Evolutionary conservation across 2,797 vertebrate genomes (phyloP), one percentile per base, ranked within the genome.

Genomic region (Gastrophryne carolinensis): DNA sequence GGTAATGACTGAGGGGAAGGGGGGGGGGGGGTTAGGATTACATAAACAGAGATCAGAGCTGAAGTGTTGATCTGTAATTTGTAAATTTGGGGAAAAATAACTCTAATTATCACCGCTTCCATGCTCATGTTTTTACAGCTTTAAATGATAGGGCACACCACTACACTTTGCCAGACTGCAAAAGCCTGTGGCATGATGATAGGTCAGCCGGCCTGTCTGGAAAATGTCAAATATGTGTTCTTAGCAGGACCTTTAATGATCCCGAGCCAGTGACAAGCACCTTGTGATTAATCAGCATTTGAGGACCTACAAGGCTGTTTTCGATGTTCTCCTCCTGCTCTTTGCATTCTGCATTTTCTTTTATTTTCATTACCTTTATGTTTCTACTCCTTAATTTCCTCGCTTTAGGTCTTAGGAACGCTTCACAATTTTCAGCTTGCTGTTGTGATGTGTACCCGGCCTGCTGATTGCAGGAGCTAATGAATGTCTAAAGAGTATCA

Each of bases 121-220:
- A 41, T 50, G 8, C 34, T 30, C 47, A 26, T 10, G 21, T n/a
- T 62, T 71, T 62, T 24, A 61, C 37, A 67, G 53, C 52, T 5
- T 19, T 29, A 30, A 57, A 68, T 75, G 67, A 68, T 39, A 75
- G 73, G 26, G 62, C 19, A 35, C 11, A 0, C 12, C 6, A 10
- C 39, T 37, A n/a, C 24, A 5, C 8, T 17, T 19, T 60, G 63
- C 39, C 60, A 44, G 27, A 47, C n/a, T n/a, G 34, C 37, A 68
- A 0, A 60, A 13, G 56, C 19, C 19, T 49, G 12, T 19, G n/a
- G n/a, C 3, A n/a, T 1, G 26, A 6, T 44, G 27, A 9, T n/a
- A 26, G 26, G 17, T 32, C 39, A 30, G 62, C 3, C 1, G 30
- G 24, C n/a, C 53, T 23, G 9, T 41, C 4, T 44, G 37, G 41